These are phyloP conservation scores for Aleiodes sp. DNA, from an alignment of 1,140 invertebrate genomes.

Conservation along the genomic window DNA sequence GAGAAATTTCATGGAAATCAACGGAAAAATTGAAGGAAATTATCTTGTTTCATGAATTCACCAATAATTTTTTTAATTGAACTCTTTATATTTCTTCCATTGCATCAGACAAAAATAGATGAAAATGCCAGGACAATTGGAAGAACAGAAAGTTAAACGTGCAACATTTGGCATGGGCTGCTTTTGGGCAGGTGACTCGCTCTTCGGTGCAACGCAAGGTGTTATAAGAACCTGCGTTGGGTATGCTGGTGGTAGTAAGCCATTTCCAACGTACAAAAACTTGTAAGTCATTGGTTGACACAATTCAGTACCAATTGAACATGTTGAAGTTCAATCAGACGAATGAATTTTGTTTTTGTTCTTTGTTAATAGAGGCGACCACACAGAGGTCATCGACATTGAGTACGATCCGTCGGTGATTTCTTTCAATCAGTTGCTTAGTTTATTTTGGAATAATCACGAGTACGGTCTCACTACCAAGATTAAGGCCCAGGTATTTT, in stretches of 20 bases:
- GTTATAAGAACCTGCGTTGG: constrained; percentile 92
- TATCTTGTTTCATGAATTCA: no score
- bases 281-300: constrained; percentile 75
- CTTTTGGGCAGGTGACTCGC: constrained; percentile 95
- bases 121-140: constrained; percentile 61
- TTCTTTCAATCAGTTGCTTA: constrained; percentile 79
- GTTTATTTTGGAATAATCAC: constrained; percentile 93
- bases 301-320: no score
- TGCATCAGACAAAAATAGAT: neutral
- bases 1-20: no score
- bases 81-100: neutral
- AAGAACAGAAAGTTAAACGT: constrained; percentile 62
- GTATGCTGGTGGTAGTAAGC: constrained; percentile 87
- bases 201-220: constrained; percentile 86
- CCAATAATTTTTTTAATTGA: neutral
- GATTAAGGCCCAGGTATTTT: constrained; percentile 80
- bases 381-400: constrained; percentile 92
- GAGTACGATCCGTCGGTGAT: constrained; percentile 86
- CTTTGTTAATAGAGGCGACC: constrained; percentile 79
- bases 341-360: constrained; percentile 38
- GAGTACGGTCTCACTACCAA: constrained; percentile 83
- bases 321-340: no score
- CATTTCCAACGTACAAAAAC: constrained; percentile 84
- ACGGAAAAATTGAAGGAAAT: neutral
- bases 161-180: constrained; percentile 96